Base-by-base conservation (phyloP, 2,113 vertebrate genomes). In the Motacilla tschutschensis region DNA sequence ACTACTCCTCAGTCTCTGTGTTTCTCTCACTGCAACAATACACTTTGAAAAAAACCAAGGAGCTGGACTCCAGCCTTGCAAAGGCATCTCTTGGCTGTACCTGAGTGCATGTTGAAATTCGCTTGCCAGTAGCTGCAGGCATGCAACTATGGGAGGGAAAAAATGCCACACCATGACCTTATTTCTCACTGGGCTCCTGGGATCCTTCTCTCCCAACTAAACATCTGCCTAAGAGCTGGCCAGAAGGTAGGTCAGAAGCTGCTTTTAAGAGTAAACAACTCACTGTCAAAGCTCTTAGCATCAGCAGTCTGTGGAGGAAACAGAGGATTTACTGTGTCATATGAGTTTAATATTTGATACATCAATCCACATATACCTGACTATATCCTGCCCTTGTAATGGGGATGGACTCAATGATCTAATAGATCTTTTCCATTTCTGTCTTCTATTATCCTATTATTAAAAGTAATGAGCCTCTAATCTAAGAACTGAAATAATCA, bases 401-500 rank as follows among this genome's bases (percentile, higher is more conserved):
- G 88, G 79, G 85, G n/a, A 78, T 80, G 82, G 65, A 88, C 91
- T 91, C 77, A 58, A 60, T 76, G 93, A 91, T 88, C 90, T 92
- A 94, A 95, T 90, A 92, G 79, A 88, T 94, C 74, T 91, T 92
- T 77, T 90, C 79, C 94, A 96, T 95, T 79, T 94, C 94, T 94
- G 69, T 90, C 66, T 89, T 91, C 64, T 89, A 84, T 88, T 88
- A 96, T 82, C 83, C 57, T 78, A 90, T 92, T 95, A 97, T 96
- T 95, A 96, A 97, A 96, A 96, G 94, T 93, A 95, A 96, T 95
- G 93, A 95, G 89, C 38, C 85, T 96, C 83, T 95, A 95, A 95
- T 94, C 95, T 96, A 95, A 94, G 95, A 97, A 96, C 95, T 93
- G 94, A 95, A 87, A 92, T 96, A 95, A 97, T 97, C 96, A 96